Evolutionary conservation across 1,140 invertebrate genomes (phyloP).

Genomic region (Phymorhynchus buccinoides): DNA sequence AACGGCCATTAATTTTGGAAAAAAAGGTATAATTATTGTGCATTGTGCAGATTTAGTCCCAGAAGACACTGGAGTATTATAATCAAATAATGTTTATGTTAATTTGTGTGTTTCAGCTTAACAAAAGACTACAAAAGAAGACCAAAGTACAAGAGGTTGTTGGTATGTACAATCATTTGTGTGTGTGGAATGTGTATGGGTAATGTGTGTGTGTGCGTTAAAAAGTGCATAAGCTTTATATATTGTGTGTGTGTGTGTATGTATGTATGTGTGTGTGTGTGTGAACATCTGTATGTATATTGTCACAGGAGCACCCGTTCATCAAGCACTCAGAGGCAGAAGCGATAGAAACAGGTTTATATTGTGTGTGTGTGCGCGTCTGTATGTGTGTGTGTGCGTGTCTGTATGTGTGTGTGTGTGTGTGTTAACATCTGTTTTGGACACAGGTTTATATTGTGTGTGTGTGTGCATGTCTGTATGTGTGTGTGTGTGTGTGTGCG

Average conservation of each 20-base stretch:
- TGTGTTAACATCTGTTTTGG: too few species aligned
- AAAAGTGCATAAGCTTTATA: not conserved
- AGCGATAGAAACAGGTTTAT: conserved; percentile 63
- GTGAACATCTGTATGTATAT: not conserved
- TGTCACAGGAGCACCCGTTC: conserved; percentile 67
- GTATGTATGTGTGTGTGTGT: not conserved
- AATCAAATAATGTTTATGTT: too few species aligned
- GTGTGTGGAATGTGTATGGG: not conserved
- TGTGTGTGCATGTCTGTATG: not conserved
- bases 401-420: conserved; percentile 26
- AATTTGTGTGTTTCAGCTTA: conserved; percentile 24
- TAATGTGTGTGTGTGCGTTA: not conserved
- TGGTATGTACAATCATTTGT: conserved; percentile 17
- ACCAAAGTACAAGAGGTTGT: conserved; percentile 36
- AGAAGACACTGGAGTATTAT: too few species aligned
- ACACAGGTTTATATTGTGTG: too few species aligned
- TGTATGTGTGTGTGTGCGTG: not conserved
- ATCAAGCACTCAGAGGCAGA: conserved; percentile 66
- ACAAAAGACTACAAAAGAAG: conserved; percentile 39
- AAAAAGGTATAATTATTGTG: too few species aligned
- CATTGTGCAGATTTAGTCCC: too few species aligned
- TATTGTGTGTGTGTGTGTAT: not conserved
- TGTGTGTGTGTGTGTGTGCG: not conserved
- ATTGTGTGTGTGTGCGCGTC: not conserved
- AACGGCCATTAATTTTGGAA: too few species aligned